Percentiles rank a stretch among this genome's conserved stretches.
Evolutionary conservation across 2,113 vertebrate genomes (phyloP).

Genomic region (Eubucco bourcierii): DNA sequence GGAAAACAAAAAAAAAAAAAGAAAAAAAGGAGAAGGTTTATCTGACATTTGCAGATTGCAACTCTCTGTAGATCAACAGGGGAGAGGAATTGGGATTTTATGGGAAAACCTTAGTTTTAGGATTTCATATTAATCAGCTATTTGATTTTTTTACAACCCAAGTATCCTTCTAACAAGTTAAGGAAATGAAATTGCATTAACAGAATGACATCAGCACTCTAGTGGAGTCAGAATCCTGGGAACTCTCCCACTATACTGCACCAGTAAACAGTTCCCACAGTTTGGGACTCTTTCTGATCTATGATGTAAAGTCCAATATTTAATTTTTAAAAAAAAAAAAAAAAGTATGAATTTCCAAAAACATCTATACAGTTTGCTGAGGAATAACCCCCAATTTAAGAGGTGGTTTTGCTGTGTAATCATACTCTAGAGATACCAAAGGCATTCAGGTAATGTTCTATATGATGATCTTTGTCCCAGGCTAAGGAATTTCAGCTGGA

Average conservation of each 20-base stretch:
- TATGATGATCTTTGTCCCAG: neutral
- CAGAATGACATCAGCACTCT: neutral
- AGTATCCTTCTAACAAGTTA: neutral
- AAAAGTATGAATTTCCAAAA: neutral
- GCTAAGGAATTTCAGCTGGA: neutral
- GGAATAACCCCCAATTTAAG: neutral
- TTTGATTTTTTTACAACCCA: neutral
- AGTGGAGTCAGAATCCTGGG: neutral
- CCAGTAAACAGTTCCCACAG: neutral
- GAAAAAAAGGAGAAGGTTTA: neutral
- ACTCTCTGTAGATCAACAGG: neutral
- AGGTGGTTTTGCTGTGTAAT: neutral
- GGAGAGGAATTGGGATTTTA: neutral
- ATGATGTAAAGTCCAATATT: neutral
- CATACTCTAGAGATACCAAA: neutral
- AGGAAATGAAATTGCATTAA: neutral
- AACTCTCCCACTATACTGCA: neutral
- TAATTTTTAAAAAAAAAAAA: neutral
- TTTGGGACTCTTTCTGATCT: neutral
- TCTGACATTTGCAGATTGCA: neutral
- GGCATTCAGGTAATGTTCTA: neutral
- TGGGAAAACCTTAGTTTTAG: neutral
- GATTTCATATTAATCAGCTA: neutral
- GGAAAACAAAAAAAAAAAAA: neutral
- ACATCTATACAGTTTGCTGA: neutral